Base-by-base conservation (phyloP, 2,888 invertebrate genomes). In the Neoascia interrupta region DNA sequence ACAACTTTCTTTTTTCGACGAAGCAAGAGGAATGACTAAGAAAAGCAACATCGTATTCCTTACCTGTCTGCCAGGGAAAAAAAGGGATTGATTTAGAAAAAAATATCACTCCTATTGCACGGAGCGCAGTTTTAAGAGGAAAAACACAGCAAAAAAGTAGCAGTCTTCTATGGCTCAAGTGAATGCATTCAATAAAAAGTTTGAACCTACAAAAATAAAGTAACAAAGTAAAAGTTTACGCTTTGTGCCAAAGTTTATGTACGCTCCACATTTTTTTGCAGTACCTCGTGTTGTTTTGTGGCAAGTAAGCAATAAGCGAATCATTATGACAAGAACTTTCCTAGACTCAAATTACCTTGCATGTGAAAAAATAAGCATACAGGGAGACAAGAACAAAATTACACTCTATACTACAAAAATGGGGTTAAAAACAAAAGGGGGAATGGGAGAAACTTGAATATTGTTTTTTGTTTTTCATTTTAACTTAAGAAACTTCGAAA, bases 311-410 rank as follows among this genome's bases (percentile, higher is more conserved):
- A 66, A 66, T 54, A 79, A 79, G 73, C 73, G 51, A 76, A 64
- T 72, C 76, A 54, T 79, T 73, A 79, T 54, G 69, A 69, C 66
- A 49, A 66, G 73, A 73, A 73, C 79, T 66, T 73, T 73, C 66
- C 54, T 61, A 73, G 79, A 79, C 79, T 79, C 79, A 79, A 79
- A 73, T 79, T 79, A 79, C 79, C 66, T 79, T 73, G 79, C 73
- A 72, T 60, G 37, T 76, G 53, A 64, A 72, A 64, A 41, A 41
- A 63, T 15, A 64, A 68, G 56, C 36, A 61, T 23, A 39, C 43
- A 61, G 21, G 43, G 60, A 39, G 6, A 39, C 3, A 5, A 37
- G 37, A 6, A 43, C 23, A 16, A 69, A 41, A 60, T 56, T 21
- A 34, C 34, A 51, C 56, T 75, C 63, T 63, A 34, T 36, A n/a